These are phyloP conservation scores for Zaprionus tsacasi DNA, from an alignment of 1,140 invertebrate genomes.

Conservation along the genomic window DNA sequence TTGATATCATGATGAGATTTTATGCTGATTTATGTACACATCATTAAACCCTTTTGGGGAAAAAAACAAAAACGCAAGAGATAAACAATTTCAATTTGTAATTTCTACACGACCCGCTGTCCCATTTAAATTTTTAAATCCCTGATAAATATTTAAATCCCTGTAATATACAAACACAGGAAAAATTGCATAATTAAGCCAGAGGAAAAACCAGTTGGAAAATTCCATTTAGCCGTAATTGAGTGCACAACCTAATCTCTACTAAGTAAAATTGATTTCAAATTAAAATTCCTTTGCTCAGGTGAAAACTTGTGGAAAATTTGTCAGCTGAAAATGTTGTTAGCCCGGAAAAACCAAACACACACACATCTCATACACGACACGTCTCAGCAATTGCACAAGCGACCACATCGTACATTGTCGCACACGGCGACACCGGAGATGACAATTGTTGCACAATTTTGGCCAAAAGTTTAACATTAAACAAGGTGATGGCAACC, in stretches of 20 bases:
- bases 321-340: too few species aligned
- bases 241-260: neutral
- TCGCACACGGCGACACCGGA: constrained; percentile 12
- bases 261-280: neutral
- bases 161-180: neutral
- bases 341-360: too few species aligned
- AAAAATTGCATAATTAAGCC: constrained; percentile 1
- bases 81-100: constrained; percentile 29
- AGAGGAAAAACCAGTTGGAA: neutral
- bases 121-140: constrained; percentile 9
- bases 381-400: constrained; percentile 10
- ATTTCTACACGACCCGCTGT: constrained; percentile 9
- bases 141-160: constrained; percentile 1
- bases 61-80: constrained; percentile 13
- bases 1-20: constrained; percentile 23
- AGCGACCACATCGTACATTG: constrained; percentile 13
- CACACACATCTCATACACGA: neutral
- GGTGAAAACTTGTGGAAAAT: neutral
- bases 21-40: constrained; percentile 44
- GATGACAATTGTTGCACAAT: constrained; percentile 27
- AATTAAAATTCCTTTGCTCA: neutral
- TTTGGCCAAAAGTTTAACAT: constrained; percentile 9
- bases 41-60: constrained; percentile 1
- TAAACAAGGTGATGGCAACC: constrained; percentile 17
- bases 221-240: too few species aligned